Evolutionary conservation across 2,888 invertebrate species (phyloP).

Genomic region (Conomelus anceps): DNA sequence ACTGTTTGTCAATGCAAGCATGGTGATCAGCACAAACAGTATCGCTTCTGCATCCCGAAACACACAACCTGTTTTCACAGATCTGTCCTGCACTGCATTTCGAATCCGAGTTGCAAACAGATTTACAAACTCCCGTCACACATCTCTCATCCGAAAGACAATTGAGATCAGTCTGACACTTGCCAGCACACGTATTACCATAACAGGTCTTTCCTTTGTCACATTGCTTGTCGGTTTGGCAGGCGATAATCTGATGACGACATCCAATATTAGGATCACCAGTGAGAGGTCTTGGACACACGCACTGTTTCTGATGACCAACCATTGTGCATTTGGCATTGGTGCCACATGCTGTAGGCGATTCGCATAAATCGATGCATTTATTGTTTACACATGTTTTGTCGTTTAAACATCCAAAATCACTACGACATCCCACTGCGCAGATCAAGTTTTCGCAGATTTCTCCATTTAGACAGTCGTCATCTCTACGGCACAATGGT

Average conservation of each 20-base stretch:
- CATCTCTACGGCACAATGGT: slow-evolving; percentile 73
- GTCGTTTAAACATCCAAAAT: slow-evolving; percentile 65
- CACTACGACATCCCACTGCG: slow-evolving; percentile 70
- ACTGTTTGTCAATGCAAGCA: slow-evolving; percentile 76
- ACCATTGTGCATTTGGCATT: slow-evolving; percentile 67
- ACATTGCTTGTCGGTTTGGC: slow-evolving; percentile 61
- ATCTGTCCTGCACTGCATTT: slow-evolving; percentile 75
- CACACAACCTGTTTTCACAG: slow-evolving; percentile 78
- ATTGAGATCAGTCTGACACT: slow-evolving; percentile 69
- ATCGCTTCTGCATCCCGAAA: slow-evolving; percentile 80
- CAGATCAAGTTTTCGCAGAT: slow-evolving; percentile 78
- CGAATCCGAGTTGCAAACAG: slow-evolving; percentile 79
- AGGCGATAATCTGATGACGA: slow-evolving; percentile 58
- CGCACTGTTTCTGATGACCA: slow-evolving; percentile 67
- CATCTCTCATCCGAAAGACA: slow-evolving; percentile 83
- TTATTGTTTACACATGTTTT: slow-evolving; percentile 71
- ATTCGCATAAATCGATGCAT: slow-evolving; percentile 68
- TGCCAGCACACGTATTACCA: slow-evolving; percentile 67
- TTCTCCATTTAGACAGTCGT: slow-evolving; percentile 80
- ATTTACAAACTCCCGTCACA: slow-evolving; percentile 71
- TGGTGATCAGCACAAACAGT: slow-evolving; percentile 65
- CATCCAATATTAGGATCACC: slow-evolving; percentile 73
- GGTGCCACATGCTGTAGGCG: slow-evolving; percentile 73
- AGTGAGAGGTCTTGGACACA: slow-evolving; percentile 60
- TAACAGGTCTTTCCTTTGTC: slow-evolving; percentile 65